Conservation (phyloP, 1,140 invertebrate species). For the Leguminivora glycinivorella region DNA sequence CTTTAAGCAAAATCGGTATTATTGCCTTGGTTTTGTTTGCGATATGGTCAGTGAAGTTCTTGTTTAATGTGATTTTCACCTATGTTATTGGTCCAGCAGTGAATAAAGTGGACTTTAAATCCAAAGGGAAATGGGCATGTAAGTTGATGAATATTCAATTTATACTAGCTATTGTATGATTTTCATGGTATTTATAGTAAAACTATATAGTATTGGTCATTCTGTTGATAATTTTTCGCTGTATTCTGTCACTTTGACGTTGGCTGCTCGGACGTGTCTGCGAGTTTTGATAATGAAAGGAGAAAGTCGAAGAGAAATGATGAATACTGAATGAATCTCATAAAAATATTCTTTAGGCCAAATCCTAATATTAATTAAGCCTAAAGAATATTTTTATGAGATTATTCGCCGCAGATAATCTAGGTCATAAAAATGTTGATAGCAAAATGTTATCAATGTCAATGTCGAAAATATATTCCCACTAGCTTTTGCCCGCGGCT, state of each 20-base stretch:
- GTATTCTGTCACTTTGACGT: background rate
- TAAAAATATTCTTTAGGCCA: background rate
- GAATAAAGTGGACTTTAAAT: conserved; percentile 63
- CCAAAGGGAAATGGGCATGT: conserved; percentile 70
- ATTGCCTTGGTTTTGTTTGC: conserved; percentile 39
- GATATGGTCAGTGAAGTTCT: conserved; percentile 44
- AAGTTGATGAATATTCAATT: conserved; percentile 43
- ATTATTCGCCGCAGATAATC: no score
- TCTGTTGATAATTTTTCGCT: background rate
- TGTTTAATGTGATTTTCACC: conserved; percentile 52
- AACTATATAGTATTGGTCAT: background rate
- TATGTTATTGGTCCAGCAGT: conserved; percentile 56
- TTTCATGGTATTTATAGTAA: background rate
- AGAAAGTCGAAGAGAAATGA: conserved; percentile 21
- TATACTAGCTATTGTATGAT: conserved; percentile 30
- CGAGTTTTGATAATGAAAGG: background rate
- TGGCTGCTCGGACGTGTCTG: no score
- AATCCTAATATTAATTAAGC: no score
- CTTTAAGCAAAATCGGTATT: conserved; percentile 50
- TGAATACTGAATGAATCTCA: background rate
- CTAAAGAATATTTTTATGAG: background rate
- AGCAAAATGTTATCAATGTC: no score
- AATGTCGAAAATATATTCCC: no score
- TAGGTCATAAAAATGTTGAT: no score
- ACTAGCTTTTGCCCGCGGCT: no score